These are phyloP conservation scores for Anguilla pacifica DNA, from an alignment of 2,797 vertebrate genomes.

Conservation along the genomic window DNA sequence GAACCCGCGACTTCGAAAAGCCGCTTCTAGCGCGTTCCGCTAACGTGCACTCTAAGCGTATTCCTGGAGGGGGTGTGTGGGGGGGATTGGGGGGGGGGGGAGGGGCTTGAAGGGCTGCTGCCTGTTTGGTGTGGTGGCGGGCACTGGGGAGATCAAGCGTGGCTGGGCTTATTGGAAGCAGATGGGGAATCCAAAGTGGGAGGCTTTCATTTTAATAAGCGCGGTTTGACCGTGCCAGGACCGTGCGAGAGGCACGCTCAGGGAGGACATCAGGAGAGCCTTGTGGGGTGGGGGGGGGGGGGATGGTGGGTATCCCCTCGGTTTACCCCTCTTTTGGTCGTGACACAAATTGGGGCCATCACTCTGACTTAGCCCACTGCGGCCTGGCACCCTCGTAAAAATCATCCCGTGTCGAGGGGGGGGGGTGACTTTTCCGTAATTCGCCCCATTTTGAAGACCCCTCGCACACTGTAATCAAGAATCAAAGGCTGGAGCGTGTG, in stretches of 20 bases:
- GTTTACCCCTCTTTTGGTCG: not conserved
- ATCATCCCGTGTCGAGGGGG: conserved; percentile 49
- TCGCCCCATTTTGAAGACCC: conserved; percentile 68
- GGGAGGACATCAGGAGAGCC: conserved; percentile 58
- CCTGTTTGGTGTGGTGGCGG: conserved; percentile 49
- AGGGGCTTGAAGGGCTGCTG: not conserved
- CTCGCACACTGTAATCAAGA: conserved; percentile 65
- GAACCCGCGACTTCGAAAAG: not conserved
- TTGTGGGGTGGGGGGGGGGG: not conserved
- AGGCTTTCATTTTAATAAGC: conserved; percentile 75
- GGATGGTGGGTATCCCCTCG: not conserved
- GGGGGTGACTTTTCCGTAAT: conserved; percentile 63
- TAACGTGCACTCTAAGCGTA: not conserved
- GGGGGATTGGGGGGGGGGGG: not conserved
- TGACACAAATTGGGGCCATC: not conserved
- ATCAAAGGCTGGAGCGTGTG: conserved; percentile 70
- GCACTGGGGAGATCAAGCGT: conserved; percentile 70
- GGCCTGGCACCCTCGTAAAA: conserved; percentile 50
- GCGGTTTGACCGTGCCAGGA: conserved; percentile 72
- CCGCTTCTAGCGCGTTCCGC: not conserved
- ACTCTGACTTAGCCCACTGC: conserved; percentile 51
- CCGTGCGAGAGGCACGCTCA: conserved; percentile 67
- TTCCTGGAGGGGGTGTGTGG: not conserved
- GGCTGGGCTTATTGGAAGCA: conserved; percentile 75
- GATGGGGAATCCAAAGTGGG: conserved; percentile 69